Conservation (phyloP, 2,113 vertebrate genomes). For the Leptodactylus fuscus region DNA sequence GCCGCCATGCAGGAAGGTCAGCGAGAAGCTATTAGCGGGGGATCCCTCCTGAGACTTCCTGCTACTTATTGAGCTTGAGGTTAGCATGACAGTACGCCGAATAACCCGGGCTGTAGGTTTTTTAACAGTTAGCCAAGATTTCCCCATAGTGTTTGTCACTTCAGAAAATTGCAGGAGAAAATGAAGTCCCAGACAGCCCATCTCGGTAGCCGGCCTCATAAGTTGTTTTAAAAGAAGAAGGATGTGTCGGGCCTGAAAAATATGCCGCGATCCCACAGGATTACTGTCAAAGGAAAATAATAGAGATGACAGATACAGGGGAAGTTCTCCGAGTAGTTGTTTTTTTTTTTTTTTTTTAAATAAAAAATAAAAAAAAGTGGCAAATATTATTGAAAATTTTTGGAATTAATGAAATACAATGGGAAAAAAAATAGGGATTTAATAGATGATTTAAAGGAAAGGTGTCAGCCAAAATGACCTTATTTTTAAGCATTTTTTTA, state of each 20-base stretch:
- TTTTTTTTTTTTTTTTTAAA: conserved; percentile 9
- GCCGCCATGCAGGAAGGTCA: conserved; percentile 75
- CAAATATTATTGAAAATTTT: background rate
- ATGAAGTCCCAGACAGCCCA: conserved; percentile 74
- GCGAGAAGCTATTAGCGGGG: conserved; percentile 81
- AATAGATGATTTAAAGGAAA: too few relatives aligned
- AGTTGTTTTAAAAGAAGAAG: conserved; percentile 65
- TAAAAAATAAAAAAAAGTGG: background rate
- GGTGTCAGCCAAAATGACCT: too few relatives aligned
- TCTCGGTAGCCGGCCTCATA: conserved; percentile 67
- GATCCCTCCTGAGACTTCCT: conserved; percentile 76
- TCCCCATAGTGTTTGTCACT: conserved; percentile 83
- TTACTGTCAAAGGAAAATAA: conserved; percentile 50
- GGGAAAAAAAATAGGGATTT: background rate
- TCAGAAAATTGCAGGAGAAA: conserved; percentile 79
- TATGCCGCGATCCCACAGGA: conserved; percentile 59
- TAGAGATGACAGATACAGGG: conserved; percentile 38
- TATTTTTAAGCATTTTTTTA: too few relatives aligned
- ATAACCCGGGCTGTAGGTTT: conserved; percentile 75
- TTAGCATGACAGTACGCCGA: conserved; percentile 83
- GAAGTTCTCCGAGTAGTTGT: conserved; percentile 15
- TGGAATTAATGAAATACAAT: background rate
- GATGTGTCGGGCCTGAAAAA: conserved; percentile 64
- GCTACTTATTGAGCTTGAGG: conserved; percentile 80
- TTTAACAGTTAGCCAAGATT: conserved; percentile 79